Evolutionary conservation across 2,113 vertebrate genomes (phyloP).

Genomic region (Percina caprodes): DNA sequence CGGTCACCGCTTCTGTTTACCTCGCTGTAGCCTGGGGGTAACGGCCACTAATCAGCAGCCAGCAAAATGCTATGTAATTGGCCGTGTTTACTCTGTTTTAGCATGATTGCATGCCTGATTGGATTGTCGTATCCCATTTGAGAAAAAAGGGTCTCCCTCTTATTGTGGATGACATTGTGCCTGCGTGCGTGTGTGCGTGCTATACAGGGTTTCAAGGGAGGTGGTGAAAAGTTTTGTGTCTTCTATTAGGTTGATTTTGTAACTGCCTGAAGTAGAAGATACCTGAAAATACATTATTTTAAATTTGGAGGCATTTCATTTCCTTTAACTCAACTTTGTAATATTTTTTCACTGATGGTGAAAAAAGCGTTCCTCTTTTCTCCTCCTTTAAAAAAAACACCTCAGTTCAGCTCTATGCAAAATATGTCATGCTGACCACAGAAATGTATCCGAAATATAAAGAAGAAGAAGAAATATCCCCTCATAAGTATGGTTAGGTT

Average conservation of each 20-base stretch:
- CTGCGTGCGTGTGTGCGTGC: constrained; percentile 3
- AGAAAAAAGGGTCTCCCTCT: constrained; percentile 57
- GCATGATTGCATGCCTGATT: constrained; percentile 77
- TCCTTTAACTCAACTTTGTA: constrained; percentile 16
- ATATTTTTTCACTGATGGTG: constrained; percentile 5
- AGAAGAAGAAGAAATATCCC: constrained; percentile 57
- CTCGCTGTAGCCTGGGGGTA: constrained; percentile 75
- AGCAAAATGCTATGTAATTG: constrained; percentile 82
- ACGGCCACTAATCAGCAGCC: constrained; percentile 79
- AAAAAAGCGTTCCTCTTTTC: constrained; percentile 50
- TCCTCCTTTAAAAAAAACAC: constrained; percentile 12
- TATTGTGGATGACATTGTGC: constrained; percentile 43
- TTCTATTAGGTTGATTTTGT: neutral
- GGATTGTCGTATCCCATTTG: constrained; percentile 71
- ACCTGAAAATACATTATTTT: constrained; percentile 4
- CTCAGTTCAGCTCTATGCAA: constrained; percentile 36
- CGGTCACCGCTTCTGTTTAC: constrained; percentile 80
- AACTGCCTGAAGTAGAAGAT: neutral
- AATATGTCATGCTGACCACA: constrained; percentile 53
- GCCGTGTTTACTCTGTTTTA: constrained; percentile 80
- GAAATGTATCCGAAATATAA: constrained; percentile 47
- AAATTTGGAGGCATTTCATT: constrained; percentile 8
- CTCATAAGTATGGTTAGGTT: constrained; percentile 53
- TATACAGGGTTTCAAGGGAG: neutral
- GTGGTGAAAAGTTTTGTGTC: neutral